A percentile compares a stretch with the other conserved stretches of the same genome.
Conservation (phyloP, 2,888 invertebrate species). For the Omphaloscelis lunosa region DNA sequence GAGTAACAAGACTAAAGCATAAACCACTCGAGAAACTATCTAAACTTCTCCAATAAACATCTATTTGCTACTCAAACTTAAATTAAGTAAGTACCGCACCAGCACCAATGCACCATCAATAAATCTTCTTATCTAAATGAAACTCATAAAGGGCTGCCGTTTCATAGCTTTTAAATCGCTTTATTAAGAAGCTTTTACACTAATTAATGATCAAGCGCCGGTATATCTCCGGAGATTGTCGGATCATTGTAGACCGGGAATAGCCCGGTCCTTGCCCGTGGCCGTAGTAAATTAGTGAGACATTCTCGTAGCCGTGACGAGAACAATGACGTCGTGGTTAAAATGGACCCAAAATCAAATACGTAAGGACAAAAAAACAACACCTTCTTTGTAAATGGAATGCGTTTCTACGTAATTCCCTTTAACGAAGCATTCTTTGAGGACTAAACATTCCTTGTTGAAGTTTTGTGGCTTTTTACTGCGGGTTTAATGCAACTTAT, state of each 20-base stretch:
- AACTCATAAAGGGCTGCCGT: slow-evolving; percentile 78
- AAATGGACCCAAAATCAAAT: slow-evolving; percentile 76
- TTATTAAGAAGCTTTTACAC: slow-evolving; percentile 80
- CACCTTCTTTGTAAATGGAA: slow-evolving; percentile 76
- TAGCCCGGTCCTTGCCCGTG: slow-evolving; percentile 75
- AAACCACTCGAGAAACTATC: slow-evolving; percentile 48
- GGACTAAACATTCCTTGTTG: slow-evolving; percentile 78
- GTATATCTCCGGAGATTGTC: slow-evolving; percentile 76
- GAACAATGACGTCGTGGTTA: slow-evolving; percentile 81
- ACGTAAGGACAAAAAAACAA: slow-evolving; percentile 78
- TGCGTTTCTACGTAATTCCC: slow-evolving; percentile 80
- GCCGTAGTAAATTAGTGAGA: slow-evolving; percentile 77
- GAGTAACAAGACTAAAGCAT: slow-evolving; percentile 29
- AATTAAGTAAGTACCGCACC: slow-evolving; percentile 60
- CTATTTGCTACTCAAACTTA: slow-evolving; percentile 55
- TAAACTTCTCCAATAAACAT: slow-evolving; percentile 56
- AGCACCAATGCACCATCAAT: slow-evolving; percentile 60
- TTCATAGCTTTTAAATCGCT: slow-evolving; percentile 81
- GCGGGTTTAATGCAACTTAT: slow-evolving; percentile 33
- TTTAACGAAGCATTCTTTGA: slow-evolving; percentile 62
- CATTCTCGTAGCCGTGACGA: slow-evolving; percentile 71
- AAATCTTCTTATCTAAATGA: slow-evolving; percentile 80
- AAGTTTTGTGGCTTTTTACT: slow-evolving; percentile 66
- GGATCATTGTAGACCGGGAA: slow-evolving; percentile 76
- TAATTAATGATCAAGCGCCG: slow-evolving; percentile 82